Evolutionary conservation across 2,797 vertebrate genomes (phyloP).

Genomic region (Holocentrus rufus): DNA sequence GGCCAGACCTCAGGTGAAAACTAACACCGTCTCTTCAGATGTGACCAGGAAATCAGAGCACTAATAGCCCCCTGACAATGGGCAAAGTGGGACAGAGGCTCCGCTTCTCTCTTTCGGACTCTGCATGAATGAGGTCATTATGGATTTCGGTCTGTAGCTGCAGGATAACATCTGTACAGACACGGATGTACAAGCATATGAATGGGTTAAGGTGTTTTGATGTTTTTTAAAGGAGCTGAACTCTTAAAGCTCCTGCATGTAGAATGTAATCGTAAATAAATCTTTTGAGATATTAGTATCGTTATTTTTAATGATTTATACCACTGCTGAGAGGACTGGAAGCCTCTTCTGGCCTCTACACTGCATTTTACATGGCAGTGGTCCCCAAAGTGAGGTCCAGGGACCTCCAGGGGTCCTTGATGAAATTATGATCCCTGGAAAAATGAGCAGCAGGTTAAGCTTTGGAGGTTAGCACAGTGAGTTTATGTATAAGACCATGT

Average conservation of each 20-base stretch:
- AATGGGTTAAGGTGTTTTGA: background rate
- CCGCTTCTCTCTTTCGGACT: conserved; percentile 44
- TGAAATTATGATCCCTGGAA: too few species aligned
- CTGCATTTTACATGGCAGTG: too few species aligned
- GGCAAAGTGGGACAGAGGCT: conserved; percentile 47
- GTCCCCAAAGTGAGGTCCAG: too few species aligned
- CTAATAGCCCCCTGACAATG: conserved; percentile 64
- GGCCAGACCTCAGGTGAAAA: conserved; percentile 67
- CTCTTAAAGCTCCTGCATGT: too few species aligned
- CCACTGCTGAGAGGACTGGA: background rate
- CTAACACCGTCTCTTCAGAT: conserved; percentile 62
- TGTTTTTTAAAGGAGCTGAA: background rate
- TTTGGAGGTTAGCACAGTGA: too few species aligned
- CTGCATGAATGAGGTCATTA: conserved; percentile 68
- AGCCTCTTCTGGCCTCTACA: background rate
- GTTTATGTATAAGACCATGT: too few species aligned
- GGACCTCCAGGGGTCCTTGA: too few species aligned
- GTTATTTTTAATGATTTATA: too few species aligned
- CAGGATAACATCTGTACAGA: conserved; percentile 64
- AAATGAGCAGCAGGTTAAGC: too few species aligned
- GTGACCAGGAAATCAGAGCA: conserved; percentile 70
- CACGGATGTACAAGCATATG: background rate
- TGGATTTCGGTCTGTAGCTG: conserved; percentile 52
- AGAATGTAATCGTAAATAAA: too few species aligned
- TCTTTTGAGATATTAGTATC: too few species aligned